phyloP scores from a whole-genome alignment of 1,140 invertebrate species.

The Caenorhabditis inopinata region DNA sequence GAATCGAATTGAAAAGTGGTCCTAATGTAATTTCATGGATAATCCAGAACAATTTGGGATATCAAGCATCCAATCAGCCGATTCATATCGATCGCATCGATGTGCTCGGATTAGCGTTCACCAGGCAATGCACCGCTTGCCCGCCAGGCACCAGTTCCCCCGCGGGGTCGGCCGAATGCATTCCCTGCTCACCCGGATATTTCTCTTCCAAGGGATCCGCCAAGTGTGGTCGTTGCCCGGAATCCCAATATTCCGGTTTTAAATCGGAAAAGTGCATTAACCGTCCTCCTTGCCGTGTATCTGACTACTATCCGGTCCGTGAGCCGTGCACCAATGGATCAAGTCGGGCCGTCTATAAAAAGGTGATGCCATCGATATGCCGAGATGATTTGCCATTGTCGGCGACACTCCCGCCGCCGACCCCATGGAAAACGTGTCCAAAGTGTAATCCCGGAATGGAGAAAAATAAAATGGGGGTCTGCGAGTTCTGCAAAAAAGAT shows the following conservation, averaged over 20 bases:
- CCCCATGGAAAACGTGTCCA: slow-evolving; percentile 67
- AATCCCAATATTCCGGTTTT: slow-evolving; percentile 67
- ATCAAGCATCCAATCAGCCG: slow-evolving; percentile 52
- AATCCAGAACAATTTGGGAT: slow-evolving; percentile 53
- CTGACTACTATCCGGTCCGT: slow-evolving; percentile 70
- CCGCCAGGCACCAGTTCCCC: slow-evolving; percentile 70
- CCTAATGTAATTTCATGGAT: slow-evolving; percentile 64
- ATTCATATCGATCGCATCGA: slow-evolving; percentile 58
- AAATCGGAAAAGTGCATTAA: slow-evolving; percentile 69
- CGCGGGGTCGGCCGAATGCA: slow-evolving; percentile 68
- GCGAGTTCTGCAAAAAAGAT: slow-evolving; percentile 67
- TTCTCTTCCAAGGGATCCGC: slow-evolving; percentile 68
- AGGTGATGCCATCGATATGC: slow-evolving; percentile 72
- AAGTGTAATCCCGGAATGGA: slow-evolving; percentile 72
- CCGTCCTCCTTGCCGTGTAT: slow-evolving; percentile 69
- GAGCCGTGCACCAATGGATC: slow-evolving; percentile 56
- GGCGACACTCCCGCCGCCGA: slow-evolving; percentile 67
- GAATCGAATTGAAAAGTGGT: slow-evolving; percentile 52
- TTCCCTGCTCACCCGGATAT: slow-evolving; percentile 69
- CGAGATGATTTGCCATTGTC: slow-evolving; percentile 66
- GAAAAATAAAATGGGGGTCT: slow-evolving; percentile 65
- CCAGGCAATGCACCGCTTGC: slow-evolving; percentile 72
- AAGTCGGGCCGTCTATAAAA: slow-evolving; percentile 69
- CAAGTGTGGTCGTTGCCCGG: slow-evolving; percentile 69
- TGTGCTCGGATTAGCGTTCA: slow-evolving; percentile 71